Evolutionary conservation across 2,888 invertebrate species (phyloP).

Genomic region (Drosophila niveifrons): DNA sequence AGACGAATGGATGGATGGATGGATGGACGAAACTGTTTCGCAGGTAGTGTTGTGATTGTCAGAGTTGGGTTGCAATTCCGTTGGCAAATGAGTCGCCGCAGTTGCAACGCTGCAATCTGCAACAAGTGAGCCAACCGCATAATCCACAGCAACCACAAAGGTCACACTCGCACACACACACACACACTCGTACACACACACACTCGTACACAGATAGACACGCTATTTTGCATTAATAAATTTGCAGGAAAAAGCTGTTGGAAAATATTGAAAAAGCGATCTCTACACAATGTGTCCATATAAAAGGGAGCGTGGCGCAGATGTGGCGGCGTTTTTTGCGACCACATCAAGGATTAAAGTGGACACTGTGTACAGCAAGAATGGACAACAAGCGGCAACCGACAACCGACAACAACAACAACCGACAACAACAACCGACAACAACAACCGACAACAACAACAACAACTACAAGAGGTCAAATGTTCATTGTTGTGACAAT

Average conservation of each 20-base stretch:
- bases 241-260: slow-evolving; percentile 69
- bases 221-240: slow-evolving; percentile 72
- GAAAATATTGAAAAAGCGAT: slow-evolving; percentile 79
- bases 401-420: slow-evolving; percentile 23
- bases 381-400: slow-evolving; percentile 30
- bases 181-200: slow-evolving; percentile 17
- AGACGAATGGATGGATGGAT: background rate
- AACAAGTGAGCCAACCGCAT: slow-evolving; percentile 75
- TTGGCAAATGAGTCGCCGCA: slow-evolving; percentile 48
- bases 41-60: slow-evolving; percentile 24
- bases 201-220: slow-evolving; percentile 22
- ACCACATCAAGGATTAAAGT: slow-evolving; percentile 74
- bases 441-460: slow-evolving; percentile 23
- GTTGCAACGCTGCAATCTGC: slow-evolving; percentile 43
- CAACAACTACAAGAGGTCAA: slow-evolving; percentile 29
- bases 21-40: background rate
- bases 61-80: slow-evolving; percentile 8
- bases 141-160: slow-evolving; percentile 74
- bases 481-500: slow-evolving; percentile 65
- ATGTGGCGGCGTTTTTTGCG: slow-evolving; percentile 39
- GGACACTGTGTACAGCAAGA: slow-evolving; percentile 51
- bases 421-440: slow-evolving; percentile 24
- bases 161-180: slow-evolving; percentile 58
- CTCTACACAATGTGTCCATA: slow-evolving; percentile 70
- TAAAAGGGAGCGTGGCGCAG: slow-evolving; percentile 45